phyloP scores from a whole-genome alignment of 2,797 vertebrate species.

The Argentina silus region DNA sequence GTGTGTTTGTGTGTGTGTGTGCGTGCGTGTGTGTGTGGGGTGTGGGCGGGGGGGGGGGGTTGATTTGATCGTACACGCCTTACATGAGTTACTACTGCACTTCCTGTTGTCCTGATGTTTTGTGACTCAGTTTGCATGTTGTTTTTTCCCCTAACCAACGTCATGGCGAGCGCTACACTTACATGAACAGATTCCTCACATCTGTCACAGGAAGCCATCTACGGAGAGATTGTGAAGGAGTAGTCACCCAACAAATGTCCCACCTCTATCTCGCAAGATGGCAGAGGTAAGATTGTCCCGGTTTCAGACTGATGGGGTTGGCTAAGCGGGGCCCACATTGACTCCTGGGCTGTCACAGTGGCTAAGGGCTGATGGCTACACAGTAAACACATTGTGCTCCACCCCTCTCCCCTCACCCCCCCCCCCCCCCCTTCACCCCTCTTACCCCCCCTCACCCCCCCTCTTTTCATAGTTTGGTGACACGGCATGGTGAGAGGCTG shows the following conservation, averaged over 20 bases:
- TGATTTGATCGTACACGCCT: background rate
- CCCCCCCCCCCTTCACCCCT: background rate
- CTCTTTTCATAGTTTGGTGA: slow-evolving; percentile 21
- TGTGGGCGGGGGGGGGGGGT: background rate
- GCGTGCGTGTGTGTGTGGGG: too few species aligned
- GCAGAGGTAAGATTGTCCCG: slow-evolving; percentile 39
- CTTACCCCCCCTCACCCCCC: background rate
- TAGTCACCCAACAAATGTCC: too few species aligned
- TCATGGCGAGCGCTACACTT: too few species aligned
- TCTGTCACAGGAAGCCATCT: too few species aligned
- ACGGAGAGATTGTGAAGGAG: too few species aligned
- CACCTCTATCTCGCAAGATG: background rate
- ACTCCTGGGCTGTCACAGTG: slow-evolving; percentile 25
- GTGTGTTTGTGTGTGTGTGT: background rate
- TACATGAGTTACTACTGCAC: background rate
- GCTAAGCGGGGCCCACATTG: slow-evolving; percentile 28
- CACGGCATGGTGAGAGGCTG: slow-evolving; percentile 22
- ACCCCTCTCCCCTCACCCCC: slow-evolving; percentile 18
- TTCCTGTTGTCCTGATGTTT: background rate
- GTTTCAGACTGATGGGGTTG: slow-evolving; percentile 46
- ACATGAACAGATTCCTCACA: too few species aligned
- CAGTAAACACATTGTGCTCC: slow-evolving; percentile 61
- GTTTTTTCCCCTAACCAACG: background rate
- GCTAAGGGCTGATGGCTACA: slow-evolving; percentile 28
- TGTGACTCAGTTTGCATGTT: background rate